Evolutionary conservation across 2,797 vertebrate genomes (phyloP).

Genomic region (Ptychadena robeensis): DNA sequence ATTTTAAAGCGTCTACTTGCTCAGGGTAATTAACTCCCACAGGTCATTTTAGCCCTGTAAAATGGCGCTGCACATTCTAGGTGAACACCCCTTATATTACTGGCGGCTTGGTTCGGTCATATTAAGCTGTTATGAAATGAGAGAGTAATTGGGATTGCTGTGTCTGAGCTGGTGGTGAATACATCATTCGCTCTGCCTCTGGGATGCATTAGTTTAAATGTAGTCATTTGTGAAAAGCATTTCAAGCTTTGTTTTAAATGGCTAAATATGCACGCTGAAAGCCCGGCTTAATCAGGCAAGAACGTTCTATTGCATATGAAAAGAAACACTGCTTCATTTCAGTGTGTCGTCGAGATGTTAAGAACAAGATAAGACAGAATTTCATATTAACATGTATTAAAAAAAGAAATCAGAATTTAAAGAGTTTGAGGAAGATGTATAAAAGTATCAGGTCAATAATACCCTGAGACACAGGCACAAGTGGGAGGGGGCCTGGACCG

Average conservation of each 20-base stretch:
- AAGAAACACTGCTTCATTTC: conserved; percentile 39
- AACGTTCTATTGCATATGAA: conserved; percentile 18
- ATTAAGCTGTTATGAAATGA: conserved; percentile 63
- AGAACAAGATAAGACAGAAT: conserved; percentile 15
- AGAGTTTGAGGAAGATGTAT: too few species aligned
- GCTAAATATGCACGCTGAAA: conserved; percentile 48
- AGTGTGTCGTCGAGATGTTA: conserved; percentile 10
- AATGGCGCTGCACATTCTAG: conserved; percentile 7
- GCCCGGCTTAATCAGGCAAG: conserved; percentile 42
- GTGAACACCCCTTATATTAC: conserved; percentile 25
- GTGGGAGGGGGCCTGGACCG: too few species aligned
- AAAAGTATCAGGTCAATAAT: too few species aligned
- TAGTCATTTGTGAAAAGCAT: conserved; percentile 65
- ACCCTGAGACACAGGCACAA: too few species aligned
- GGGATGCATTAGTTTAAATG: conserved; percentile 63
- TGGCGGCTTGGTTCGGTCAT: conserved; percentile 38
- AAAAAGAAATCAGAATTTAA: neutral
- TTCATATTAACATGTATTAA: neutral
- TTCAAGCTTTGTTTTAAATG: conserved; percentile 62
- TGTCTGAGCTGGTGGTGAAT: conserved; percentile 59
- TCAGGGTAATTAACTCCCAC: conserved; percentile 24
- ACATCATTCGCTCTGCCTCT: conserved; percentile 62
- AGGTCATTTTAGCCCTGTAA: conserved; percentile 4
- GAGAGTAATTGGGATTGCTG: conserved; percentile 63
- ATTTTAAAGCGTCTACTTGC: conserved; percentile 7